Evolutionary conservation across 2,113 vertebrate species (phyloP), one percentile per base, ranked within the genome.

Genomic region (Menura novaehollandiae): DNA sequence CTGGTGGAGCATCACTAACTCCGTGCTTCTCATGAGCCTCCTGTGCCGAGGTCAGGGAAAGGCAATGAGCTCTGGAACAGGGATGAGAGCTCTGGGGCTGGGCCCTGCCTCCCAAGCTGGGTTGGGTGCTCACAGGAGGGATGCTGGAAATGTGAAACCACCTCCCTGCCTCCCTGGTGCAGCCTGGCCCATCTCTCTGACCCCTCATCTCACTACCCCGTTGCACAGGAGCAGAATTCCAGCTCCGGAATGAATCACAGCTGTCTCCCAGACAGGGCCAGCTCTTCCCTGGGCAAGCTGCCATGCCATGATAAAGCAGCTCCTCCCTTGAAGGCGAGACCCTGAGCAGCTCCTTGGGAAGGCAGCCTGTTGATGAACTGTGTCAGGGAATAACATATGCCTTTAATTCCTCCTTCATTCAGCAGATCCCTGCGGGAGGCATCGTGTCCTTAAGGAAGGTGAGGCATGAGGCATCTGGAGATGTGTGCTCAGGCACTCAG

Each of bases 181-280:
- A 49, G 22, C 80, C 44, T 60, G 53, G 14, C 49, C 69, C 69
- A 6, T 69, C 60, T 12, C 49, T 22, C 37, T 1, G 0, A 35
- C 30, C 56, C 53, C 33, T n/a, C 4, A 0, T 35, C 78, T 84
- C 63, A 1, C 62, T 10, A 0, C 8, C 11, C 28, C 5, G 0
- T 11, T 7, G 66, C 75, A 44, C 58, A 73, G 91, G 49, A 79
- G 62, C 86, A 47, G 35, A 63, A 79, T 69, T 59, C 33, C 1
- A 0, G 68, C 88, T 81, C 39, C 0, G 0, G 63, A 68, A 73
- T 46, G 35, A 69, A 88, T 73, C 83, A 30, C 79, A 52, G 79
- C 77, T 39, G 39, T 35, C 67, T 68, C 80, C 9, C 5, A 44
- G 51, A 22, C 13, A 4, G 53, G 66, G 21, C 10, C n/a, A 72